Evolutionary conservation across 2,888 invertebrate species (phyloP), one percentile per base, ranked within the genome.

Genomic region (Chymomyza procnemis): DNA sequence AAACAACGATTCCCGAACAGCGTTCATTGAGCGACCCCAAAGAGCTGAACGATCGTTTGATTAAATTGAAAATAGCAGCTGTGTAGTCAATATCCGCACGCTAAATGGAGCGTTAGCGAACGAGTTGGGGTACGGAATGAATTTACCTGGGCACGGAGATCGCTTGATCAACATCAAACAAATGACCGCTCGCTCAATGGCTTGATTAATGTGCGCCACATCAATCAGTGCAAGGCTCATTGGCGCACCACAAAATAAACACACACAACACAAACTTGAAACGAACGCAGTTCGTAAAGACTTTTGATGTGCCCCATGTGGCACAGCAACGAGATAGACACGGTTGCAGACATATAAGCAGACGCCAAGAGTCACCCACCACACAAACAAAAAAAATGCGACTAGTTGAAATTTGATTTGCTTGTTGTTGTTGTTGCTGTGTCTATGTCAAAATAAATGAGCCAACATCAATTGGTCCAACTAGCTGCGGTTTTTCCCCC

Each of bases 161-260:
- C 71, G 79, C 70, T 80, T 83, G 86, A 85, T 81, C 86, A 67
- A 74, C 79, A 76, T 82, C 82, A 82, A 83, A 86, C 82, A 72
- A 76, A 71, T 61, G 56, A 82, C 82, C 87, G 68, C 74, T 75
- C 87, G 68, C 74, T 75, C 75, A 80, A 84, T 87, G 79, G 73
- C 87, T 84, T 87, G 84, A 84, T 84, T 82, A 87, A 87, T 85
- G 83, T 74, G 79, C 75, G 79, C 83, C 77, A 85, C 87, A 85
- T 87, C 85, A 87, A 84, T 84, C 84, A 84, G 83, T 57, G 70
- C 62, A 46, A 41, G 58, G 26, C 52, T 61, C 14, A 18, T 46
- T 65, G 26, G 57, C 41, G 6, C 14, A 48, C n/a, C 48, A 56
- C 58, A 46, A 46, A 66, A 70, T 61, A 74, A 72, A 74, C 18